Base-by-base conservation (phyloP, 2,113 vertebrate genomes). In the Manacus vitellinus region DNA sequence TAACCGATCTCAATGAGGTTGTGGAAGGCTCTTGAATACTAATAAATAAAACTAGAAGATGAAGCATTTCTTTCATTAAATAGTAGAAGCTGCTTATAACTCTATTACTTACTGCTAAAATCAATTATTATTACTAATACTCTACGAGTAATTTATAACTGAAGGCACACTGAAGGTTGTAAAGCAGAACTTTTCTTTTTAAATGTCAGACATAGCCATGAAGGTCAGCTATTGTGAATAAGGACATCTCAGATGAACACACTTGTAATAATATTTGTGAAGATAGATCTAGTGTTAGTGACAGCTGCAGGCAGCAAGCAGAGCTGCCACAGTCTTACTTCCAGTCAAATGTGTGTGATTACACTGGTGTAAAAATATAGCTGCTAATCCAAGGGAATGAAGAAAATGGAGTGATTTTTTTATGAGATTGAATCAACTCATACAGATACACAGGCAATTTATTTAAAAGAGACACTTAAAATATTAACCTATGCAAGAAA, bases 81-180 rank as follows among this genome's bases (percentile, higher is more conserved):
- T 92, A 95, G 83, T 77, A 25, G 76, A 85, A 97, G 89, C 95
- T 97, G 96, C 97, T 98, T 98, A 97, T 98, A 98, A 98, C 95
- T 98, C 95, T 97, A 89, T 97, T 98, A 97, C 96, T 98, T 98
- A 97, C 96, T 97, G 89, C 97, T 97, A 97, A 98, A 98, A 98
- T 98, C 96, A 97, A 97, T 98, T 97, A 97, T 97, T 98, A 98
- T 97, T 98, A 96, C 97, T 98, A 97, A 97, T 97, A 96, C 91
- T 94, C 61, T 82, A 61, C 59, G 67, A 92, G 75, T 97, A 97
- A 97, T 98, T 98, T 98, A 96, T 96, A 97, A 94, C 59, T 92
- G 88, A 97, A 98, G 96, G 72, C 72, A 95, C 59, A 31, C 74
- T 91, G 93, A 95, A 94, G 87, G 94, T 94, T 97, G 46, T 97